Percentiles rank a stretch among this genome's conserved stretches.
Conservation (phyloP, 2,113 vertebrate species). For the Martes martes region DNA sequence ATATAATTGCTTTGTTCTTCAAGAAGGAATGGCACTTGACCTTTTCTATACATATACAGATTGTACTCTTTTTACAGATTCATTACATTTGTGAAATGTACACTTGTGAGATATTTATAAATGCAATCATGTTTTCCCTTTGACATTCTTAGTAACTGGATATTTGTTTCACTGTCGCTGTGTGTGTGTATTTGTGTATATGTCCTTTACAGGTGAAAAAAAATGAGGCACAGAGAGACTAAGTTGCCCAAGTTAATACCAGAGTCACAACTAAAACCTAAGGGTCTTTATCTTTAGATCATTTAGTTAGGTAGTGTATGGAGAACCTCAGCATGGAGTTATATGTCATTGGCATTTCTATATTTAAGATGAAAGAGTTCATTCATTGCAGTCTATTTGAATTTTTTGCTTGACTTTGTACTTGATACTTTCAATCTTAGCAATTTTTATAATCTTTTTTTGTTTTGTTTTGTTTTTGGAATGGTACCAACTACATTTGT, state of each 20-base stretch:
- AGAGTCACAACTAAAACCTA: neutral
- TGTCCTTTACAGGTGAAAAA: neutral
- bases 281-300: neutral
- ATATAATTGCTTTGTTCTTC: slow-evolving; percentile 30
- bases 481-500: neutral
- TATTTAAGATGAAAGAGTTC: neutral
- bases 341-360: neutral
- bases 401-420: neutral
- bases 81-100: slow-evolving; percentile 42
- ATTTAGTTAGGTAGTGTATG: neutral
- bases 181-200: neutral
- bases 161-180: slow-evolving; percentile 27
- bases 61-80: slow-evolving; percentile 28
- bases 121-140: slow-evolving; percentile 49
- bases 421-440: neutral
- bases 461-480: neutral
- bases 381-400: neutral
- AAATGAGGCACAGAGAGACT: neutral
- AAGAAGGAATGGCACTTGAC: slow-evolving; percentile 16
- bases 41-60: slow-evolving; percentile 35
- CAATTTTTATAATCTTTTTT: neutral
- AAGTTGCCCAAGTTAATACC: neutral
- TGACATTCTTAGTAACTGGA: slow-evolving; percentile 47
- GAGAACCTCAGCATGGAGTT: neutral
- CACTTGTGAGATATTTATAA: slow-evolving; percentile 38